A percentile compares a stretch with the other conserved stretches of the same genome.
Evolutionary conservation across 2,888 invertebrate genomes (phyloP).

Genomic region (Tortrix viridana): DNA sequence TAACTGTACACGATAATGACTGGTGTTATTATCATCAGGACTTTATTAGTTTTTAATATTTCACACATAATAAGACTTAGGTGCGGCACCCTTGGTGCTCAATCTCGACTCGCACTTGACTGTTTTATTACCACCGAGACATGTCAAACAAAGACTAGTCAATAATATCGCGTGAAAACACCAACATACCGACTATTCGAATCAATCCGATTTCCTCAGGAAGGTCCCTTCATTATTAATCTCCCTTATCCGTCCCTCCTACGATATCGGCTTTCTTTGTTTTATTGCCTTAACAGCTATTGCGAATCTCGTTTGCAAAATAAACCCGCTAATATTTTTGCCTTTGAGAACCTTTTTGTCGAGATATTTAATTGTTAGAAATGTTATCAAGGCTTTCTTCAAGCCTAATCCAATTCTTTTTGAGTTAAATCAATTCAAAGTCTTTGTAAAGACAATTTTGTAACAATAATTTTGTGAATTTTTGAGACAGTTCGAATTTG

Average conservation of each 20-base stretch:
- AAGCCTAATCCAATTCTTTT: too few relatives aligned
- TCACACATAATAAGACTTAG: background rate
- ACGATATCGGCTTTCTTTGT: slow-evolving; percentile 46
- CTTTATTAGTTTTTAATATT: too few relatives aligned
- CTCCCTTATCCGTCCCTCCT: slow-evolving; percentile 31
- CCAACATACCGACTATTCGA: slow-evolving; percentile 7
- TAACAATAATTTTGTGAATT: too few relatives aligned
- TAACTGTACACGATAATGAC: too few relatives aligned
- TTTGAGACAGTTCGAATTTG: too few relatives aligned
- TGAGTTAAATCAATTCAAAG: too few relatives aligned
- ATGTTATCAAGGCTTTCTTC: background rate
- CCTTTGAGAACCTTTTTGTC: background rate
- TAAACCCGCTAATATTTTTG: slow-evolving; percentile 24
- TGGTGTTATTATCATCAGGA: too few relatives aligned
- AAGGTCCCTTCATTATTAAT: slow-evolving; percentile 39
- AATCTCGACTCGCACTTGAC: too few relatives aligned
- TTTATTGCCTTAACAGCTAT: slow-evolving; percentile 52
- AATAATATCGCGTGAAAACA: slow-evolving; percentile 25
- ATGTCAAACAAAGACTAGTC: background rate
- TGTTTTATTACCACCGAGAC: background rate
- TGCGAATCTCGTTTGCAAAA: slow-evolving; percentile 28
- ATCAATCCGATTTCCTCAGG: slow-evolving; percentile 39
- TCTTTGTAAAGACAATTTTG: too few relatives aligned
- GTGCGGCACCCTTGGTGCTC: background rate
- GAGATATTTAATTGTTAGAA: background rate